These are phyloP conservation scores for Emydura subglobosa DNA, from an alignment of 2,113 vertebrate genomes.

Conservation along the genomic window DNA sequence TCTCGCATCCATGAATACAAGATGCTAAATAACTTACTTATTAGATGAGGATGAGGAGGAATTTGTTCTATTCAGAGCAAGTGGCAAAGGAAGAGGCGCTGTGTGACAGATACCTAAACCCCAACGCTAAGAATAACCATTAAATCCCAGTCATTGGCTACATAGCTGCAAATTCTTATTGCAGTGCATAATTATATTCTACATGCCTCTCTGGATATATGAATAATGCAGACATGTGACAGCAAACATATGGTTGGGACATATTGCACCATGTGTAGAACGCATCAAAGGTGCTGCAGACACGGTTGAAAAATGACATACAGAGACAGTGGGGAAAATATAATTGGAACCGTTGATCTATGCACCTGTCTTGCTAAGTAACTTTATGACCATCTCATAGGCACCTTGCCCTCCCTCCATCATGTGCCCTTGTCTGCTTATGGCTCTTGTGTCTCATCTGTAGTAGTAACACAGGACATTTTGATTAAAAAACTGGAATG, in stretches of 20 bases:
- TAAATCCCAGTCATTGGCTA: not conserved
- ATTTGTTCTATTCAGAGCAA: not conserved
- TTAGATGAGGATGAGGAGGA: not conserved
- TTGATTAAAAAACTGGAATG: too few relatives aligned
- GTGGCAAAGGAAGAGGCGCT: fast-evolving
- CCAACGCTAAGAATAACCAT: not conserved
- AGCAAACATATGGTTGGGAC: not conserved
- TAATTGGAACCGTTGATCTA: not conserved
- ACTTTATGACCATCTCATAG: too few relatives aligned
- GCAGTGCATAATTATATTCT: fast-evolving
- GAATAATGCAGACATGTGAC: not conserved
- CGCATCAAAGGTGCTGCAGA: not conserved
- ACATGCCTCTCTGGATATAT: not conserved
- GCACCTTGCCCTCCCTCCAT: too few relatives aligned
- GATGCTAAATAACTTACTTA: not conserved
- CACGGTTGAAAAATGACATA: fast-evolving
- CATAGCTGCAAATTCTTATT: not conserved
- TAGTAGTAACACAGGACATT: too few relatives aligned
- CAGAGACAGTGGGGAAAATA: fast-evolving
- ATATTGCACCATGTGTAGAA: not conserved
- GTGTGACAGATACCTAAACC: not conserved
- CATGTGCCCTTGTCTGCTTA: too few relatives aligned
- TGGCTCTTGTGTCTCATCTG: too few relatives aligned
- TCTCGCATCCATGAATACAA: not conserved
- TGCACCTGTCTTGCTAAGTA: too few relatives aligned